Base-by-base conservation (phyloP, 2,113 vertebrate genomes). In the Catharus fuscescens region DNA sequence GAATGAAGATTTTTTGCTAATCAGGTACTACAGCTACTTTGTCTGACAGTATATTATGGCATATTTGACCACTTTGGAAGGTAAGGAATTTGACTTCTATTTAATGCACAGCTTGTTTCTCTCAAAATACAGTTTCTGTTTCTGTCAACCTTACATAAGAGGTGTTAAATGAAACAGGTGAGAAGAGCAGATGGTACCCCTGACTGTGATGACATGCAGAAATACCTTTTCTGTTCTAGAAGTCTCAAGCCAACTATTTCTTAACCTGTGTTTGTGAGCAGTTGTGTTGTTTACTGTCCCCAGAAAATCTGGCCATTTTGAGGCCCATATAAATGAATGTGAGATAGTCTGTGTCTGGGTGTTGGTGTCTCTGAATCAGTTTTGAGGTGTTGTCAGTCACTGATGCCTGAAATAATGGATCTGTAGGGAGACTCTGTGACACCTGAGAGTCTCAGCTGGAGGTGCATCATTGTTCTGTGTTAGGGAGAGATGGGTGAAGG, bases 401-500 rank as follows among this genome's bases (percentile, higher is more conserved):
- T 2, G 2, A 2, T 38, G 6, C 56, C 48, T 56, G 53, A 32
- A 88, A 34, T 42, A 38, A 14, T 6, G 15, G 24, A 10, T 70
- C 24, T 76, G 10, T 8, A 36, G 34, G 59, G 28, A 56, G 28
- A 1, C n/a, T 79, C 20, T 54, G 44, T 54, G 44, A n/a, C 9
- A 28, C 36, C 61, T 18, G 4, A 23, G 70, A 60, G 18, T 47
- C 32, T 79, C 36, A 26, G 36, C 18, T 62, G 28, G 2, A 4
- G 20, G 14, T 50, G 8, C 6, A 1, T 44, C 8, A 2, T 50
- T 4, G 2, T 28, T 60, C 15, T 14, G 5, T 31, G 7, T 19
- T 76, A 71, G 31, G 0, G 0, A 74, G 66, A 56, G 26, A 9
- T 56, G 34, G 14, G 34, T 32, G 42, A 83, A 61, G 40, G 8